Percentiles rank a stretch among this genome's conserved stretches.
phyloP scores from a whole-genome alignment of 2,888 invertebrate species.

The Patella caerulea region DNA sequence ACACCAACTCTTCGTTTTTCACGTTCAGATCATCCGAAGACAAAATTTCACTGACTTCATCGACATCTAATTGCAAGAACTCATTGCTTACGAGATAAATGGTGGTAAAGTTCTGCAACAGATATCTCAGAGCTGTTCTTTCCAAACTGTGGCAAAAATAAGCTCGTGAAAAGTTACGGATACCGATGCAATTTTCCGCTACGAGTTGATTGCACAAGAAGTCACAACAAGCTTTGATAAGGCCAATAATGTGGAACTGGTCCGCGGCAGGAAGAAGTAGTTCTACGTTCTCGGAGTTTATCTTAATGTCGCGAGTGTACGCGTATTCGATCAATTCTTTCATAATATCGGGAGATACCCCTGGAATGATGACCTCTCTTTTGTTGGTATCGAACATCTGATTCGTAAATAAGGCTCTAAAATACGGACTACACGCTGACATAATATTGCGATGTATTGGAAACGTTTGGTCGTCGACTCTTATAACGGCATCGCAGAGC shows the following conservation, averaged over 20 bases:
- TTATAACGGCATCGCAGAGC: constrained; percentile 87
- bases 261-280: constrained; percentile 83
- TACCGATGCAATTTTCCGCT: constrained; percentile 86
- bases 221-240: constrained; percentile 85
- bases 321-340: constrained; percentile 86
- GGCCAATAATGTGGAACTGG: constrained; percentile 87
- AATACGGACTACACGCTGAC: constrained; percentile 88
- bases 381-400: constrained; percentile 73
- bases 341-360: constrained; percentile 84
- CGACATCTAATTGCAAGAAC: constrained; percentile 74
- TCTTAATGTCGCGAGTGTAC: constrained; percentile 84
- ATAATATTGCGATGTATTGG: constrained; percentile 81
- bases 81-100: constrained; percentile 60
- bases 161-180: constrained; percentile 85
- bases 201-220: constrained; percentile 80
- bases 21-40: constrained; percentile 68
- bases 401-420: constrained; percentile 89
- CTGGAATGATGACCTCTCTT: constrained; percentile 79
- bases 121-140: constrained; percentile 79
- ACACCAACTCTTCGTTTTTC: constrained; percentile 68
- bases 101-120: constrained; percentile 74
- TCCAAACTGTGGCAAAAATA: constrained; percentile 83
- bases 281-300: constrained; percentile 85
- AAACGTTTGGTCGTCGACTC: constrained; percentile 83
- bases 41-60: constrained; percentile 55